These are phyloP conservation scores for Papilio dardanus DNA, from an alignment of 1,140 invertebrate species.

Conservation along the genomic window DNA sequence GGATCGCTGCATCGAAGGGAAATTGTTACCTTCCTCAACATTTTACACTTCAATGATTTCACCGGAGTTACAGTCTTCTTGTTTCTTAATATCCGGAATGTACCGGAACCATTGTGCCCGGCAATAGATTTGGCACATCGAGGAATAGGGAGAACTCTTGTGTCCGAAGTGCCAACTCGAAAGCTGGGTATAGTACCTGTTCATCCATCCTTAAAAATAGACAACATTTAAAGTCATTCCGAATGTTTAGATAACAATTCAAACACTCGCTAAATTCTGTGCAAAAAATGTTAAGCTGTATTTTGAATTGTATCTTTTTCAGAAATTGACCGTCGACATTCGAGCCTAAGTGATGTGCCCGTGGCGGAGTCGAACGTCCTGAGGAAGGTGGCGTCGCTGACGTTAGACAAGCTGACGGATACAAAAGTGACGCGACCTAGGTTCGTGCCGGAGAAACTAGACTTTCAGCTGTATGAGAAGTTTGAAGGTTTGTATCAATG, in stretches of 20 bases:
- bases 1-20: neutral
- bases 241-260: neutral
- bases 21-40: neutral
- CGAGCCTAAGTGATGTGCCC: slow-evolving; percentile 67
- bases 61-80: neutral
- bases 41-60: neutral
- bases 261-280: neutral
- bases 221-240: too few species aligned
- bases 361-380: slow-evolving; percentile 86
- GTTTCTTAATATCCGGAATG: neutral
- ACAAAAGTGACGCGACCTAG: slow-evolving; percentile 86
- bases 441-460: slow-evolving; percentile 91
- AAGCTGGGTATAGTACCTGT: too few species aligned
- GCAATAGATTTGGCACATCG: too few species aligned
- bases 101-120: neutral
- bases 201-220: too few species aligned
- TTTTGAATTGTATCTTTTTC: slow-evolving; percentile 39
- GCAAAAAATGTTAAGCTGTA: neutral
- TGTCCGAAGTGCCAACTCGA: too few species aligned
- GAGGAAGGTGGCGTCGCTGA: slow-evolving; percentile 92
- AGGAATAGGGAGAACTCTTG: too few species aligned
- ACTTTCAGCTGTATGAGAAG: slow-evolving; percentile 92
- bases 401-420: slow-evolving; percentile 86
- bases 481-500: slow-evolving; percentile 88
- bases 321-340: slow-evolving; percentile 68